Percentiles rank a stretch among this genome's conserved stretches.
Evolutionary conservation across 2,797 vertebrate species (phyloP).

Genomic region (Poecilia wingei): DNA sequence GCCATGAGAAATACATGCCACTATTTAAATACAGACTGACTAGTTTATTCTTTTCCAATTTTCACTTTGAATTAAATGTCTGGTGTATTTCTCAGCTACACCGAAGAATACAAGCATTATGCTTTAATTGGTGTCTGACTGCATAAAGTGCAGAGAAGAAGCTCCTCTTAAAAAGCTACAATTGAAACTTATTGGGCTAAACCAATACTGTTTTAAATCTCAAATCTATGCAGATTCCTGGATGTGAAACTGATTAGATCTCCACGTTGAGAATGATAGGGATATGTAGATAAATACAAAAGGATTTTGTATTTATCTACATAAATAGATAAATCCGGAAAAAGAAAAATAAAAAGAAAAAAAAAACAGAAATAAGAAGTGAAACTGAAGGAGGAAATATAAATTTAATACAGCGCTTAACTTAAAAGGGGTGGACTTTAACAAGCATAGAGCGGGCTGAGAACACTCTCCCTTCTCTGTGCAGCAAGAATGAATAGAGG

Average conservation of each 20-base stretch:
- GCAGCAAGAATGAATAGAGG: conserved; percentile 56
- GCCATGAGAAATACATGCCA: not conserved
- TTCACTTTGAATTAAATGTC: not conserved
- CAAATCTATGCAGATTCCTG: not conserved
- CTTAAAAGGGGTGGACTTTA: conserved; percentile 47
- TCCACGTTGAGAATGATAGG: not conserved
- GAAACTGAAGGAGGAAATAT: conserved; percentile 21
- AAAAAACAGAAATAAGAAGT: conserved; percentile 18
- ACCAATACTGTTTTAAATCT: not conserved
- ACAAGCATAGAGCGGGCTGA: conserved; percentile 40
- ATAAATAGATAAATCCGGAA: too few species aligned
- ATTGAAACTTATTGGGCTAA: not conserved
- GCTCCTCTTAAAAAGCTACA: not conserved
- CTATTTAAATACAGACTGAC: not conserved
- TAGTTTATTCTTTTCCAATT: not conserved
- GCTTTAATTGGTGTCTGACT: not conserved
- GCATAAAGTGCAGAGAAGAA: not conserved
- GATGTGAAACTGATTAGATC: conserved; percentile 1
- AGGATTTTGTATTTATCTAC: too few species aligned
- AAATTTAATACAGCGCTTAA: conserved; percentile 45
- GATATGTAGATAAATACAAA: not conserved
- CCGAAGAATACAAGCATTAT: not conserved
- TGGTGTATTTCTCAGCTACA: not conserved
- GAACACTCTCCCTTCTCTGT: conserved; percentile 41
- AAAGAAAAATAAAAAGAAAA: not conserved